Evolutionary conservation across 1,140 invertebrate species (phyloP).

Genomic region (Anoplophora glabripennis): DNA sequence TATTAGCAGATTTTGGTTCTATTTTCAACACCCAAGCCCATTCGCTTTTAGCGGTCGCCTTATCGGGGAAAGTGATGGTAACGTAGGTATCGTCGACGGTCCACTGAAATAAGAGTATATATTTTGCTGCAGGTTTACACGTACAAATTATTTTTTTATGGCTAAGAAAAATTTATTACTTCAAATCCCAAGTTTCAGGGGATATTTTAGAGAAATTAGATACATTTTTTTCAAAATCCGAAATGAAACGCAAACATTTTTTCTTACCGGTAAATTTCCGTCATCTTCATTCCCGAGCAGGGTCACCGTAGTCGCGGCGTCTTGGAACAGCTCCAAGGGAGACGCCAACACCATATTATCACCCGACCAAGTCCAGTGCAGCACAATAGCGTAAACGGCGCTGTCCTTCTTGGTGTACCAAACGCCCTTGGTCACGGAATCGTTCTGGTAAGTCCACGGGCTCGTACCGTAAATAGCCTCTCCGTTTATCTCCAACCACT

Average conservation of each 20-base stretch:
- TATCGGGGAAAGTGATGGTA: conserved; percentile 38
- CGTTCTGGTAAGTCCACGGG: conserved; percentile 81
- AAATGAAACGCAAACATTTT: not conserved
- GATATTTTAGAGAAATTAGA: not conserved
- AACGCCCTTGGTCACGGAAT: conserved; percentile 66
- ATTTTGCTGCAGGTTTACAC: not conserved
- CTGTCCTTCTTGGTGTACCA: conserved; percentile 68
- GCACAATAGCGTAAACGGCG: conserved; percentile 61
- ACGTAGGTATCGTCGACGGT: conserved; percentile 19
- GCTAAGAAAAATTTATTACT: not conserved
- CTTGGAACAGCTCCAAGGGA: conserved; percentile 43
- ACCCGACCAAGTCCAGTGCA: conserved; percentile 63
- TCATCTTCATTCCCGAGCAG: conserved; percentile 49
- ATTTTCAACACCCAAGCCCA: conserved; percentile 45
- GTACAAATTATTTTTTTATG: not conserved
- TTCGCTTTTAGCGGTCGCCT: conserved; percentile 34
- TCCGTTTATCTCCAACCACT: conserved; percentile 81
- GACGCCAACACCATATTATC: conserved; percentile 54
- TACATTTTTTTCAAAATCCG: not conserved
- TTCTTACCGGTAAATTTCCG: conserved; percentile 22
- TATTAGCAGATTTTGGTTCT: not conserved
- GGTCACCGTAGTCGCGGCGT: conserved; percentile 42
- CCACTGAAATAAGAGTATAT: conserved; percentile 17
- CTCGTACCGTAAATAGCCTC: conserved; percentile 83
- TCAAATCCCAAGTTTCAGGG: not conserved